phyloP scores from a whole-genome alignment of 2,888 invertebrate species.

The Encarsia formosa region DNA sequence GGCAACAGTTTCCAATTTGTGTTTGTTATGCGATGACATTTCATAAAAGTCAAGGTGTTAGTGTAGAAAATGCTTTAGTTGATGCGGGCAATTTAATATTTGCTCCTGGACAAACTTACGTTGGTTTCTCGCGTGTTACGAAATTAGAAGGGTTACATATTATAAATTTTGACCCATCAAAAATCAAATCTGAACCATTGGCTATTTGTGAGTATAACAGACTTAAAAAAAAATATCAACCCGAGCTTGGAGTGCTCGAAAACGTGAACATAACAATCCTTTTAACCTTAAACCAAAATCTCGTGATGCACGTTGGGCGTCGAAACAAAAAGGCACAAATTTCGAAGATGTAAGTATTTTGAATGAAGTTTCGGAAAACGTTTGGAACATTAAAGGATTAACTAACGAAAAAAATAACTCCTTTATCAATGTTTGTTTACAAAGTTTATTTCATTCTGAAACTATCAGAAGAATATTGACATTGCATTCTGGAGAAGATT shows the following conservation, averaged over 20 bases:
- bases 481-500: neutral
- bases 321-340: neutral
- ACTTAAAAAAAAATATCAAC: constrained; percentile 20
- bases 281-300: neutral
- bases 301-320: neutral
- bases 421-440: neutral
- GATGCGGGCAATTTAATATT: constrained; percentile 26
- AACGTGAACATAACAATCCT: neutral
- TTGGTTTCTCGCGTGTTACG: constrained; percentile 31
- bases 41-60: constrained; percentile 33
- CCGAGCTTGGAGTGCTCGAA: constrained; percentile 2
- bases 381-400: too few relatives aligned
- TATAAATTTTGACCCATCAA: constrained; percentile 30
- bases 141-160: constrained; percentile 30
- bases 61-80: constrained; percentile 29
- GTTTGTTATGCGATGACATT: constrained; percentile 32
- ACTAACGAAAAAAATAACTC: too few relatives aligned
- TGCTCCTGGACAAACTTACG: constrained; percentile 29
- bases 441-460: neutral
- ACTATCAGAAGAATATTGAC: neutral
- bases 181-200: constrained; percentile 23
- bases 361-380: too few relatives aligned
- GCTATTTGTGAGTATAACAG: constrained; percentile 29
- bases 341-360: too few relatives aligned
- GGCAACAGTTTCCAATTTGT: constrained; percentile 33